Percentiles rank a stretch among this genome's conserved stretches.
Evolutionary conservation across 2,113 vertebrate species (phyloP).

Genomic region (Corvus cornix): DNA sequence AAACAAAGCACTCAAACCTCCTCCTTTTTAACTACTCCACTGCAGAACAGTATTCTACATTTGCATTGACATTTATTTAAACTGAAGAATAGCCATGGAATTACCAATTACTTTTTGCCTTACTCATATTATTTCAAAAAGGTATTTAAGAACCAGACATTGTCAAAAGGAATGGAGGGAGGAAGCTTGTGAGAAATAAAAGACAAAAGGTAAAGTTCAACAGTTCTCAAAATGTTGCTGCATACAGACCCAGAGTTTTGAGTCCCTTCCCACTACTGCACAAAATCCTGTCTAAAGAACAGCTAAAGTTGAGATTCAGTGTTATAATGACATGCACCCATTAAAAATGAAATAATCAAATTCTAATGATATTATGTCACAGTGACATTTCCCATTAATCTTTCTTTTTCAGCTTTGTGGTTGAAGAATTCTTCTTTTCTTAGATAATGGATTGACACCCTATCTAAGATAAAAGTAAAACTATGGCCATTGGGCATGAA

Average conservation of each 20-base stretch:
- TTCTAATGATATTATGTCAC: slow-evolving; percentile 38
- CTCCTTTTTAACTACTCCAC: background rate
- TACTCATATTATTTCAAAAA: background rate
- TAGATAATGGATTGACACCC: background rate
- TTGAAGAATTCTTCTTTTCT: slow-evolving; percentile 38
- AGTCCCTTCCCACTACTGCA: background rate
- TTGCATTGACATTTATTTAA: background rate
- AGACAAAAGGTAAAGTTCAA: background rate
- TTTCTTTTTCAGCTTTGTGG: slow-evolving; percentile 40
- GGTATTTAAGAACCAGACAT: background rate
- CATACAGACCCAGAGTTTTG: background rate
- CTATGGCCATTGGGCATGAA: background rate
- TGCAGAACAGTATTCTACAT: background rate
- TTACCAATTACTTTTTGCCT: slow-evolving; percentile 9
- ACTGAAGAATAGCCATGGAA: background rate
- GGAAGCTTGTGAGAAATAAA: background rate
- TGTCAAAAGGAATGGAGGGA: background rate
- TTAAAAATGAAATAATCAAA: slow-evolving; percentile 64
- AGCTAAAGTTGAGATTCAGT: slow-evolving; percentile 25
- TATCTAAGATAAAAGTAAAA: slow-evolving; percentile 34
- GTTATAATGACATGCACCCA: slow-evolving; percentile 43
- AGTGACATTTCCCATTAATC: slow-evolving; percentile 35
- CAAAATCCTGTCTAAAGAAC: slow-evolving; percentile 37
- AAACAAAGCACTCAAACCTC: background rate
- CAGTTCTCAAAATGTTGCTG: background rate